A percentile compares a stretch with the other conserved stretches of the same genome.
Evolutionary conservation across 2,888 invertebrate species (phyloP).

Genomic region (Brachyptera putata): DNA sequence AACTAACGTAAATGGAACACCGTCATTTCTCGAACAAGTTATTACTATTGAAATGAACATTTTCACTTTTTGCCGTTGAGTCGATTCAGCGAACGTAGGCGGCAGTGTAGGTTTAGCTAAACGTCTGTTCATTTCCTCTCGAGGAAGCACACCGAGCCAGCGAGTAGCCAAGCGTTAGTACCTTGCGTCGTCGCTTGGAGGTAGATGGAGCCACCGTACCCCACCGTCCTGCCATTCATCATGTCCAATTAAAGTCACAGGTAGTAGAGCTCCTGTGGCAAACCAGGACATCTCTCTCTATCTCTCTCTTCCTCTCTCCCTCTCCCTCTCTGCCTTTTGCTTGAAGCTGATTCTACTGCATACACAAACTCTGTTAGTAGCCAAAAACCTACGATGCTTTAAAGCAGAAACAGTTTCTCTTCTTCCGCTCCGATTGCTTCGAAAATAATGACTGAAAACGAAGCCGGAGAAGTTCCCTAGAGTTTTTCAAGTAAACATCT

Average conservation of each 20-base stretch:
- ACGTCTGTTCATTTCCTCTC: neutral
- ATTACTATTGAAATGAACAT: neutral
- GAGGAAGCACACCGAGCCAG: neutral
- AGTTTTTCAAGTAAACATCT: neutral
- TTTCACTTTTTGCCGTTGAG: neutral
- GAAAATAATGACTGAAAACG: constrained; percentile 23
- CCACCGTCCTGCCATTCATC: neutral
- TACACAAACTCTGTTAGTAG: no score
- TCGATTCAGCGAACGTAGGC: neutral
- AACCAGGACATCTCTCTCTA: neutral
- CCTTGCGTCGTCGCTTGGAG: neutral
- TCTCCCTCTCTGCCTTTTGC: no score
- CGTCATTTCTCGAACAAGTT: neutral
- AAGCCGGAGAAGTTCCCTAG: constrained; percentile 6
- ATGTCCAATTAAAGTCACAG: neutral
- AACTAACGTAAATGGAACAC: no score
- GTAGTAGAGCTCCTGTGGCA: neutral
- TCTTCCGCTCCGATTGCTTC: constrained; percentile 24
- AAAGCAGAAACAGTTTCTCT: constrained; percentile 10
- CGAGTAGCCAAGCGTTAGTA: no score
- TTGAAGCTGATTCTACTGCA: no score
- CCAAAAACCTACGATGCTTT: neutral
- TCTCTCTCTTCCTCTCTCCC: no score
- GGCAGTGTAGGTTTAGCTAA: neutral
- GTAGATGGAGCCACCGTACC: neutral